phyloP scores from a whole-genome alignment of 2,113 vertebrate species.

The Malaclemys terrapin region DNA sequence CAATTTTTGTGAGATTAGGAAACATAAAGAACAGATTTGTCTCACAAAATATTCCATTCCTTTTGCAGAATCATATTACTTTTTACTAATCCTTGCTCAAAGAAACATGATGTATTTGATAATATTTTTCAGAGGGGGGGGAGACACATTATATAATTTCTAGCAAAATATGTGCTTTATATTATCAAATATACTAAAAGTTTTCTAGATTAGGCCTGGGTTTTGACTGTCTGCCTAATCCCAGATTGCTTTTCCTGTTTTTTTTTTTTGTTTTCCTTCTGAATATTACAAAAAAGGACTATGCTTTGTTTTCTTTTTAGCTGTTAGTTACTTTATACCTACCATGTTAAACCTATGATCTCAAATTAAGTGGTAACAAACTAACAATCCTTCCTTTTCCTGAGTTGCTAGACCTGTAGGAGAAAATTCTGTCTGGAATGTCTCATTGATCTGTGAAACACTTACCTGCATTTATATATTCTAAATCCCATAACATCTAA shows the following conservation, averaged over 20 bases:
- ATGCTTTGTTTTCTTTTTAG: not conserved
- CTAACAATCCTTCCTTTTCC: not conserved
- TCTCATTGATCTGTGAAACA: constrained; percentile 56
- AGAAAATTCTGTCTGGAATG: constrained; percentile 63
- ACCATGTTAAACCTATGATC: not conserved
- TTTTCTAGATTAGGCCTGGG: not conserved
- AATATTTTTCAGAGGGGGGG: not conserved
- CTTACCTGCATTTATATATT: constrained; percentile 73
- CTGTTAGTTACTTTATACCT: not conserved
- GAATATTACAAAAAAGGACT: not conserved
- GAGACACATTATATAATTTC: not conserved
- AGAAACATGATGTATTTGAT: not conserved
- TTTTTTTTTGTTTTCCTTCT: not conserved
- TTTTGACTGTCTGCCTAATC: not conserved
- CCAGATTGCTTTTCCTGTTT: not conserved
- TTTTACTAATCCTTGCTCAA: not conserved
- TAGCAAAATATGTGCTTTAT: not conserved
- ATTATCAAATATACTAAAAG: not conserved
- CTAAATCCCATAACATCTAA: constrained; percentile 70
- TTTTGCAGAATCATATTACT: not conserved
- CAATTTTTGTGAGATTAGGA: not conserved
- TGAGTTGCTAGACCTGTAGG: not conserved
- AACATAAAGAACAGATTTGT: not conserved
- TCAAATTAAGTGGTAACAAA: constrained; percentile 28
- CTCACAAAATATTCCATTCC: not conserved